phyloP scores from a whole-genome alignment of 2,113 vertebrate species.

The Spheniscus mendiculus region DNA sequence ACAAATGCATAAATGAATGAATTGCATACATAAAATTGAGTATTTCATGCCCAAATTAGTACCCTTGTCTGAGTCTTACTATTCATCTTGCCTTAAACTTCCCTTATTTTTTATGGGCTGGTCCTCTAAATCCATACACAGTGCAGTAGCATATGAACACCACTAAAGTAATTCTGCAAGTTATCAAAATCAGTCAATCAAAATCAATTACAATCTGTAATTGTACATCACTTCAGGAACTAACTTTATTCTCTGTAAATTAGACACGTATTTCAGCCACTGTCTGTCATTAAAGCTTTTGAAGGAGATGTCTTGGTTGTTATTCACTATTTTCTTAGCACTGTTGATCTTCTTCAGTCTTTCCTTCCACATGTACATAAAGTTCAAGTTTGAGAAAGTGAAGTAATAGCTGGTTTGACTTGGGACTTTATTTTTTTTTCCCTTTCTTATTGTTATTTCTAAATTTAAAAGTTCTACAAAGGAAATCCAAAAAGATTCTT shows the following conservation, averaged over 20 bases:
- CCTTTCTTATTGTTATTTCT: neutral
- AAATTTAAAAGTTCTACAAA: neutral
- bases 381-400: neutral
- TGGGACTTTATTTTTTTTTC: neutral
- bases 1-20: neutral
- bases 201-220: neutral
- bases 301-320: neutral
- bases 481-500: neutral
- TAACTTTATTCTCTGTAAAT: neutral
- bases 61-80: neutral
- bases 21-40: neutral
- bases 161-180: neutral
- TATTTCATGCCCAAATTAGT: neutral
- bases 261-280: neutral
- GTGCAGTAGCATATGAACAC: neutral
- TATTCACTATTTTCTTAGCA: neutral
- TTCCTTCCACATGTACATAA: neutral
- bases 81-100: neutral
- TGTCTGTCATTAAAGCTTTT: neutral
- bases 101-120: neutral
- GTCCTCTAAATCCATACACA: neutral
- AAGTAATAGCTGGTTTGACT: neutral
- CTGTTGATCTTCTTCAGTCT: neutral
- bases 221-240: neutral
- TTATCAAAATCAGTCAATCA: neutral